Base-by-base conservation (phyloP, 2,797 vertebrate genomes). In the Gambusia yucatana region DNA sequence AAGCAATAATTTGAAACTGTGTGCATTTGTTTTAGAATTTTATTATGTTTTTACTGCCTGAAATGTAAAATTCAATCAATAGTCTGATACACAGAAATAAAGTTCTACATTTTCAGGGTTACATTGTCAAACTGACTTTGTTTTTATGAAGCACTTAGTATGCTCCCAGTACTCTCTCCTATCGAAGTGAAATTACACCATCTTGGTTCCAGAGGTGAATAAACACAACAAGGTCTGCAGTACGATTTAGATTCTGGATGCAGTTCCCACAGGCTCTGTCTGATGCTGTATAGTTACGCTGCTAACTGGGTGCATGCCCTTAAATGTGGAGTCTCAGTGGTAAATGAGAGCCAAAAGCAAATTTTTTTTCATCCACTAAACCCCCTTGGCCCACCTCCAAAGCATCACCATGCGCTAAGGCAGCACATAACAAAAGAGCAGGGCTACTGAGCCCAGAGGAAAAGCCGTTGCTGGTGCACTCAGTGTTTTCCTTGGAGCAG, bases 391-490 rank as follows among this genome's bases (percentile, higher is more conserved):
- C 82, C 85, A 67, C 72, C 87, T 94, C 93, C 90, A 84, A 84
- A 93, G 83, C 83, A 86, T 90, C 86, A 93, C 91, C 86, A 79
- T 77, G 86, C 85, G 80, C 89, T 73, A 85, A 79, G 70, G 86
- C 91, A 88, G 86, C 84, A 67, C 80, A 86, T 82, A 83, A 14
- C 3, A 39, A 81, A 77, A 84, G 84, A 87, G 87, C 86, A 59
- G 81, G 82, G 85, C 82, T 79, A 36, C 82, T 81, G 52, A 71
- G 85, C 88, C 89, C 80, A 28, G 78, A 90, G 87, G 81, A 84
- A 91, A 94, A 90, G 72, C 74, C 89, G 88, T 85, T 90, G 90
- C 89, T 92, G 85, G 84, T 91, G 93, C 92, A 91, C 85, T 86
- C 82, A 77, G 77, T 81, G 88, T 94, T 94, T 94, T 85, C 89